These are phyloP conservation scores for Drosophila ananassae DNA, from an alignment of 1,140 invertebrate species.

Conservation along the genomic window DNA sequence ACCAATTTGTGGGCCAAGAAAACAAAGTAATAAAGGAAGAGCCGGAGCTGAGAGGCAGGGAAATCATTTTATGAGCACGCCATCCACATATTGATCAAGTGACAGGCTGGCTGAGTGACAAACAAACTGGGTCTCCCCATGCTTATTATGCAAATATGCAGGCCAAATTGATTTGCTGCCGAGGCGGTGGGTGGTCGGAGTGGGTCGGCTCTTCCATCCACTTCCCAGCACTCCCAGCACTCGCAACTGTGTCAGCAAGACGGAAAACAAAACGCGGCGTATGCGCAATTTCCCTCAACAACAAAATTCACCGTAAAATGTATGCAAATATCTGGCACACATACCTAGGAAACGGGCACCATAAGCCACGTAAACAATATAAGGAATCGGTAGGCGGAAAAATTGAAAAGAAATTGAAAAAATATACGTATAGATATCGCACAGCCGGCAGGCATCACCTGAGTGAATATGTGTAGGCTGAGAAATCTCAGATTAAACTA, in stretches of 20 bases:
- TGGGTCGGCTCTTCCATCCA: not conserved
- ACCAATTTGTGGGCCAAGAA: slow-evolving; percentile 56
- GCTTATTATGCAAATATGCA: slow-evolving; percentile 79
- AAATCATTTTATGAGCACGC: slow-evolving; percentile 75
- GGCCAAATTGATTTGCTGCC: slow-evolving; percentile 68
- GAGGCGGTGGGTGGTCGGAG: not conserved
- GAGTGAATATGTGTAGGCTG: slow-evolving; percentile 30
- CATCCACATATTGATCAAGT: slow-evolving; percentile 81
- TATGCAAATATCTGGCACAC: slow-evolving; percentile 74
- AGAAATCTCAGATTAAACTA: slow-evolving; percentile 77
- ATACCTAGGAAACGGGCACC: slow-evolving; percentile 22
- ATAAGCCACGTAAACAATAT: slow-evolving; percentile 79
- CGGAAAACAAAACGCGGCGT: slow-evolving; percentile 78
- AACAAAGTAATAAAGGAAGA: slow-evolving; percentile 65
- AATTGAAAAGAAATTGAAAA: slow-evolving; percentile 71
- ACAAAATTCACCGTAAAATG: slow-evolving; percentile 59
- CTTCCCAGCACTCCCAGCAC: not conserved
- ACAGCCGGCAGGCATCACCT: slow-evolving; percentile 62
- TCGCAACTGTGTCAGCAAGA: slow-evolving; percentile 68
- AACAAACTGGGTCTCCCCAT: slow-evolving; percentile 67
- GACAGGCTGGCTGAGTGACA: slow-evolving; percentile 77
- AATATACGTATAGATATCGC: slow-evolving; percentile 56
- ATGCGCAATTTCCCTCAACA: slow-evolving; percentile 67
- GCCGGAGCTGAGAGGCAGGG: not conserved
- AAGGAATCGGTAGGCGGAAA: slow-evolving; percentile 60